A percentile compares a stretch with the other conserved stretches of the same genome.
Conservation (phyloP, 2,888 invertebrate genomes). For the Caenorhabditis japonica region DNA sequence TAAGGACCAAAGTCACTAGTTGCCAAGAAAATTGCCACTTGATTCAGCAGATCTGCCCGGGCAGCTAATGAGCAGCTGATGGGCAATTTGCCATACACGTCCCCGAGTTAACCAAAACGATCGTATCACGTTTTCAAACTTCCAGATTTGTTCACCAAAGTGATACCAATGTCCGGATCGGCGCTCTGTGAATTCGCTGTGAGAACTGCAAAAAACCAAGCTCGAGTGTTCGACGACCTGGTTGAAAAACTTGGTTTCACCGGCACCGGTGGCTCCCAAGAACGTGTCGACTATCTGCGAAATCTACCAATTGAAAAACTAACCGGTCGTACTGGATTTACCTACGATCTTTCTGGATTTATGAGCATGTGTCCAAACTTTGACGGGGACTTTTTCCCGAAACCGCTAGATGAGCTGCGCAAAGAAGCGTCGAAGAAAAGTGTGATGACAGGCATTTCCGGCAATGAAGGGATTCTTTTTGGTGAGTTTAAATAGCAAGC, state of each 20-base stretch:
- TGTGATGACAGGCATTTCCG: too few relatives aligned
- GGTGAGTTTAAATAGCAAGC: neutral
- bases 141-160: slow-evolving; percentile 61
- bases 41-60: too few relatives aligned
- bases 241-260: slow-evolving; percentile 24
- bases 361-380: slow-evolving; percentile 22
- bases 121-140: slow-evolving; percentile 65
- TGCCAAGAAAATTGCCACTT: too few relatives aligned
- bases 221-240: slow-evolving; percentile 28
- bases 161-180: slow-evolving; percentile 65
- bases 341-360: slow-evolving; percentile 15
- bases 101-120: too few relatives aligned
- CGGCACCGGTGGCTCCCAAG: neutral
- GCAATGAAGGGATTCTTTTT: too few relatives aligned
- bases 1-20: too few relatives aligned
- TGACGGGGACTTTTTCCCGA: slow-evolving; percentile 58
- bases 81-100: too few relatives aligned
- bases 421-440: too few relatives aligned
- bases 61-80: too few relatives aligned
- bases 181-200: slow-evolving; percentile 57
- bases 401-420: too few relatives aligned
- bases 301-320: neutral
- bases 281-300: neutral
- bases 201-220: slow-evolving; percentile 36
- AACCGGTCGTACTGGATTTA: slow-evolving; percentile 7